Evolutionary conservation across 1,140 invertebrate species (phyloP).

Genomic region (Lepidurus arcticus): DNA sequence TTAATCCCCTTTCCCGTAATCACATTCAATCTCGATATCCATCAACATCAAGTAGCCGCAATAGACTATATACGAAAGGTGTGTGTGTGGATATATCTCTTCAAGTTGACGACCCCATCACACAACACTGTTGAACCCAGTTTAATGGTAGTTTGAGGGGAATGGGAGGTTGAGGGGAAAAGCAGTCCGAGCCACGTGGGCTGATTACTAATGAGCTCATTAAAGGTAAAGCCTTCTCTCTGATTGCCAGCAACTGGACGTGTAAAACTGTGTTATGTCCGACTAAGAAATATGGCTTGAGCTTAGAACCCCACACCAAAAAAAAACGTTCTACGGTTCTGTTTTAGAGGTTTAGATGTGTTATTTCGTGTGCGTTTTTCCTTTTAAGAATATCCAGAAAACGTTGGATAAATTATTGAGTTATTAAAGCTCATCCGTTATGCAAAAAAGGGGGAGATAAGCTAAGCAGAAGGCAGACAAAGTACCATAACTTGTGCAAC

Average conservation of each 20-base stretch:
- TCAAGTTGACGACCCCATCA: conserved; percentile 1
- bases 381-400: background rate
- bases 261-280: conserved; percentile 7
- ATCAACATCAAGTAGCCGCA: conserved; percentile 17
- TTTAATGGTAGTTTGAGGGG: background rate
- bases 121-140: conserved; percentile 1
- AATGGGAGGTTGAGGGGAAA: background rate
- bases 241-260: background rate
- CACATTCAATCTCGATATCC: conserved; percentile 13
- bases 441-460: conserved; percentile 1
- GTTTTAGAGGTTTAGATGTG: background rate
- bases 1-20: conserved; percentile 4
- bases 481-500: background rate
- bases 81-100: background rate
- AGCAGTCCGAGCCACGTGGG: background rate
- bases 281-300: background rate
- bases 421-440: conserved; percentile 10
- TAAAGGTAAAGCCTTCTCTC: background rate
- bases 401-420: conserved; percentile 17
- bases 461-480: background rate
- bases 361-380: background rate
- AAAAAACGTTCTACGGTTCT: background rate
- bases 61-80: background rate
- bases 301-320: background rate
- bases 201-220: conserved; percentile 22